Percentiles rank a stretch among this genome's conserved stretches.
phyloP scores from a whole-genome alignment of 2,888 invertebrate species.

The Lasius fuliginosus region DNA sequence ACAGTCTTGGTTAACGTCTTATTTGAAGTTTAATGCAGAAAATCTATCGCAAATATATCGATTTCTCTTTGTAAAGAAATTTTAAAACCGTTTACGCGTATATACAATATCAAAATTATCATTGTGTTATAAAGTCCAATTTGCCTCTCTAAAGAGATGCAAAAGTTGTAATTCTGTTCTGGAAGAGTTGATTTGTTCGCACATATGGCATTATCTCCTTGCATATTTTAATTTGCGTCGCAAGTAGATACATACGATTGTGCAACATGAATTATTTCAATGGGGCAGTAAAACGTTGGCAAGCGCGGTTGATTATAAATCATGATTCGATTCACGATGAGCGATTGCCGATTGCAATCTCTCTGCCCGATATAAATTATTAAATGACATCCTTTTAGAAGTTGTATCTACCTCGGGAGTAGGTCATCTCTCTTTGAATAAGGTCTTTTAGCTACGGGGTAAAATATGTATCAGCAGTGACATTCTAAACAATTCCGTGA shows the following conservation, averaged over 20 bases:
- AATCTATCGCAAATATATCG: background rate
- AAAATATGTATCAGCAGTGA: constrained; percentile 61
- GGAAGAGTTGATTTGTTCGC: background rate
- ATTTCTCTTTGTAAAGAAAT: background rate
- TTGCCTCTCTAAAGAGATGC: background rate
- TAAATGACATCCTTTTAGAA: constrained; percentile 69
- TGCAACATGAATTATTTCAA: constrained; percentile 59
- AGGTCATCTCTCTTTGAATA: constrained; percentile 66
- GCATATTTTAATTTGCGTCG: background rate
- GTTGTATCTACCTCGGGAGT: constrained; percentile 60
- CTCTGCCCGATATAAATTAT: constrained; percentile 62
- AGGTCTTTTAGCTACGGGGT: constrained; percentile 56
- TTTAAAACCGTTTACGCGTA: background rate
- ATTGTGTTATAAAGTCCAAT: background rate
- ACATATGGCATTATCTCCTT: background rate
- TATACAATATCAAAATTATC: background rate
- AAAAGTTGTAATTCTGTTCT: background rate
- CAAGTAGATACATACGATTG: constrained; percentile 36
- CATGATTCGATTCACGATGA: constrained; percentile 67
- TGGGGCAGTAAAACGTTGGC: constrained; percentile 67
- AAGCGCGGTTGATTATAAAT: constrained; percentile 70
- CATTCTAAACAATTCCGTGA: constrained; percentile 61
- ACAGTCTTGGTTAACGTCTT: background rate
- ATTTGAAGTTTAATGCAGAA: background rate
- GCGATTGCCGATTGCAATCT: constrained; percentile 67